Percentiles rank a stretch among this genome's conserved stretches.
These are phyloP conservation scores for Boloria euphrosyne DNA, from an alignment of 2,888 invertebrate species.

Conservation along the genomic window DNA sequence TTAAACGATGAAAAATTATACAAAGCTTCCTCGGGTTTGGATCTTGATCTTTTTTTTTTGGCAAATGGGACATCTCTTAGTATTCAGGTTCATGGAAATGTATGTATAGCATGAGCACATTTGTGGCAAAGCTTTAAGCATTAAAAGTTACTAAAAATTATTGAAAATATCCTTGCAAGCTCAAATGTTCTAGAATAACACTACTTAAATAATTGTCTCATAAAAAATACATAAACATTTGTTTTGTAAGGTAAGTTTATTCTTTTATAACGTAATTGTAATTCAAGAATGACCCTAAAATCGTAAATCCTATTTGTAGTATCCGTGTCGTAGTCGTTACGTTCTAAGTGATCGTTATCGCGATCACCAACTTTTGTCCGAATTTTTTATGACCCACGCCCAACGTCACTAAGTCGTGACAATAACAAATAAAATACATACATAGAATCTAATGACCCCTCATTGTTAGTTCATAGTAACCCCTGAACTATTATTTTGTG, in stretches of 20 bases:
- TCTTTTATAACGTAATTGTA: not conserved
- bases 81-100: too few relatives aligned
- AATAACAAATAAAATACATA: constrained; percentile 37
- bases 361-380: constrained; percentile 39
- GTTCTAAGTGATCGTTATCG: constrained; percentile 40
- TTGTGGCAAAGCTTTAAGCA: too few relatives aligned
- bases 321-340: constrained; percentile 38
- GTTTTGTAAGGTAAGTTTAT: not conserved
- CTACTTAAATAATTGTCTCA: too few relatives aligned
- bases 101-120: too few relatives aligned
- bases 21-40: too few relatives aligned
- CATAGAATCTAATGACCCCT: constrained; percentile 29
- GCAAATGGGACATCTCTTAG: too few relatives aligned
- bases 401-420: constrained; percentile 32
- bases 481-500: not conserved
- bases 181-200: too few relatives aligned
- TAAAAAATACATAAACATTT: too few relatives aligned
- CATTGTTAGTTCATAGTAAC: constrained; percentile 10
- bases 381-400: constrained; percentile 38
- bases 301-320: constrained; percentile 40
- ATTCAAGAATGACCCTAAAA: constrained; percentile 21
- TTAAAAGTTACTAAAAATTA: too few relatives aligned
- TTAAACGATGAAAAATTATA: too few relatives aligned
- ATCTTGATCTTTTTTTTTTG: too few relatives aligned
- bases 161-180: too few relatives aligned